Evolutionary conservation across 2,797 vertebrate genomes (phyloP).

Genomic region (Saguinus oedipus): DNA sequence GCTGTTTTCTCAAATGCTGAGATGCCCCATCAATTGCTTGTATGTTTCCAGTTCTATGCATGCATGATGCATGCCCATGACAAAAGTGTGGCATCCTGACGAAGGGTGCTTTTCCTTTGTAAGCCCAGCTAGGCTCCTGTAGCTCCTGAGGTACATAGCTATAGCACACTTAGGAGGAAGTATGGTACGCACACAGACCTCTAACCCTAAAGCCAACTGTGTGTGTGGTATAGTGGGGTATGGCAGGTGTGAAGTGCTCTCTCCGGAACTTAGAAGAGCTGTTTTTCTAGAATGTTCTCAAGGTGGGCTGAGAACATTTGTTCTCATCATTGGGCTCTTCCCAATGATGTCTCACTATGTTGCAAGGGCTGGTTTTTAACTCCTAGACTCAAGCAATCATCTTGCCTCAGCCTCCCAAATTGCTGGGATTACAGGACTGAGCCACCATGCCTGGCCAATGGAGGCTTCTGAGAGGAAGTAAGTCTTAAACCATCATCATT

Average conservation of each 20-base stretch:
- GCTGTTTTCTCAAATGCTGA: not conserved
- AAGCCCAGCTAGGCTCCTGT: not conserved
- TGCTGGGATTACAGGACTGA: not conserved
- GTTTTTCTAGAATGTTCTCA: not conserved
- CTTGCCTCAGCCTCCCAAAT: not conserved
- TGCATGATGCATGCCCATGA: not conserved
- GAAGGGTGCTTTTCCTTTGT: no score
- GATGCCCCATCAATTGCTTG: not conserved
- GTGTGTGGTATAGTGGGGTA: not conserved
- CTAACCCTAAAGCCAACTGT: not conserved
- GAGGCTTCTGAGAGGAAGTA: not conserved
- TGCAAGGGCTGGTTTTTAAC: not conserved
- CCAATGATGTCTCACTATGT: not conserved
- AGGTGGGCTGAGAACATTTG: not conserved
- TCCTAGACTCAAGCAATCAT: not conserved
- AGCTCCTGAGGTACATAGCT: rapidly evolving
- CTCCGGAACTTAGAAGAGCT: not conserved
- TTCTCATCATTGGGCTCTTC: no score
- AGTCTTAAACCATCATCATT: not conserved
- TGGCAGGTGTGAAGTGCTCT: not conserved
- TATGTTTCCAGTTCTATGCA: not conserved
- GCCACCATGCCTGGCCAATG: not conserved
- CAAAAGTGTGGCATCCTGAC: not conserved
- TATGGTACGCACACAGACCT: not conserved
- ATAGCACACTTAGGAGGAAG: not conserved